Base-by-base conservation (phyloP, 2,888 invertebrate genomes). In the Smittia sp. region DNA sequence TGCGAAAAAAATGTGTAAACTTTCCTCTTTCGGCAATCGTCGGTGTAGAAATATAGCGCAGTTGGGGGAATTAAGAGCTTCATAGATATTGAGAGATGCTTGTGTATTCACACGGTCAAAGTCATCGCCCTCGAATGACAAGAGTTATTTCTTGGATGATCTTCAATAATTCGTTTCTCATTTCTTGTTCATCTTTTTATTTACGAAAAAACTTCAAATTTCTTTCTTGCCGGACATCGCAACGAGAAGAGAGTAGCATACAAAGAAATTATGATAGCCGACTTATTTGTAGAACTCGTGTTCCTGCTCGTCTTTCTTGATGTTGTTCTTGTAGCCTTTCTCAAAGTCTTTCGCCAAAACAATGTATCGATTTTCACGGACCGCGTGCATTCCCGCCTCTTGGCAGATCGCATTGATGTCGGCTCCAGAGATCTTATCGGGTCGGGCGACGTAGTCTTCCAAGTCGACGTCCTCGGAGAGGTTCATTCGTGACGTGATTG, bases 331-430 rank as follows among this genome's bases (percentile, higher is more conserved):
- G 85, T 99, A 99, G 41, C 98, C 99, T 82, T 99, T 99, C 81
- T 99, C 99, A 79, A 99, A 99, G 85, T 99, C 99, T 85, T 99
- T 99, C 4, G 96, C 94, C 74, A 99, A 85, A 1, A 99, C 98
- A 77, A 99, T 97, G 82, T 99, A 98, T 76, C 99, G 91, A 85
- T 99, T 99, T 83, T 99, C 99, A 74, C 99, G 86, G 0, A 99
- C 98, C 1, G 99, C 99, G 81, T 99, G 98, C 99, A 99, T 99
- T 77, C 99, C 99, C 75, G 99, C 99, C 87, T 99, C 99, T 83
- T 99, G 99, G 81, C 98, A 98, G 80, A 99, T 99, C 72, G 99
- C 98, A 83, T 99, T 99, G 79, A 99, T 98, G 80, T 99, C 99
- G 22, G 99, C 99, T 24, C 99, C 98, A 66, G 97, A 98, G 78